Base-by-base conservation (phyloP, 2,797 vertebrate genomes). In the Malurus leucopterus region DNA sequence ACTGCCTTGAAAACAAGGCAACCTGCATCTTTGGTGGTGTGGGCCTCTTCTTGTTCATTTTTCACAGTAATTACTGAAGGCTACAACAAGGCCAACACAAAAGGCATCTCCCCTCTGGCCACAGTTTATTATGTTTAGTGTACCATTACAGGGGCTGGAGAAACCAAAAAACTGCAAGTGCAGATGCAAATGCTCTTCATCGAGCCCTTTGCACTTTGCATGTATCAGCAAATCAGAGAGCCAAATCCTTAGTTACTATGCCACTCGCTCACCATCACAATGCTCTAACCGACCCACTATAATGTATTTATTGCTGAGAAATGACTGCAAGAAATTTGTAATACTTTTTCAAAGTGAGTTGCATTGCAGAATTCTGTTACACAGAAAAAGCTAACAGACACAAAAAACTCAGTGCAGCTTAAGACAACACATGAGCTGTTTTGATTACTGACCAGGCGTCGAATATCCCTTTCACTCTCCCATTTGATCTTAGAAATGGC, bases 401-500 rank as follows among this genome's bases (percentile, higher is more conserved):
- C 32, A 62, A 62, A 40, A 90, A 15, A 17, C 57, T n/a, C 55
- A 20, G 21, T 29, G 62, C 15, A 58, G 49, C 2, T 1, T 24
- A 49, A 30, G 32, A 76, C 57, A 71, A 43, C 30, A 58, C 5
- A 6, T 2, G 5, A 68, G 68, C 17, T 20, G 14, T 38, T 78
- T 15, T 23, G 30, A 29, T 53, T 96, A 96, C 97, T 95, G 94
- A 99, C 99, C 98, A 99, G 97, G 94, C 99, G 98, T 77, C 99
- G 98, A 89, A 99, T 98, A 93, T 99, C 99, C 80, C 95, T 97
- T 95, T 99, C 99, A 5, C 98, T 98, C 95, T 99, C 99, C 99
- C 99, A 99, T 93, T 99, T 99, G 97, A 99, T 99, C 96, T 99
- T 99, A 49, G 98, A 98, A 96, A 99, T 99, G 89, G 99, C 98